Base-by-base conservation (phyloP, 2,797 vertebrate genomes). In the Cygnus olor region DNA sequence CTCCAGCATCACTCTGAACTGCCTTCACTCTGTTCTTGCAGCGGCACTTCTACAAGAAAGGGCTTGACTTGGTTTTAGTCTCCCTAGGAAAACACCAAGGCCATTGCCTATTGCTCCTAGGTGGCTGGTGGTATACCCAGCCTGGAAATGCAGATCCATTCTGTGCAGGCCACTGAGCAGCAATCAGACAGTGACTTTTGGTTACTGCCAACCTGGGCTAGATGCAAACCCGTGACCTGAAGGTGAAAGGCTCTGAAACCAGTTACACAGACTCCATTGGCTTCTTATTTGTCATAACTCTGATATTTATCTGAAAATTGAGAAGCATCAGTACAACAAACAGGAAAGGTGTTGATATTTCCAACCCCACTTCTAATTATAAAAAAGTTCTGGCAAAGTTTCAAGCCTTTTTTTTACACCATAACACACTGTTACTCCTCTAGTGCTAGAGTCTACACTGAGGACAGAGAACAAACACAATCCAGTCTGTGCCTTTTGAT, bases 281-380 rank as follows among this genome's bases (percentile, higher is more conserved):
- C 2, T 76, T 18, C 25, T 85, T 64, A 76, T 66, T 65, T 91
- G 47, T n/a, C 51, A 42, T 20, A 54, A 88, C 25, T 4, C 27
- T 18, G 58, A 27, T 58, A 94, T 72, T 92, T 91, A 96, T 95
- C 79, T 91, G 66, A 76, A 92, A 95, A 84, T 40, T 68, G 60
- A 88, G 90, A 96, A 58, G n/a, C 58, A 88, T 66, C 27, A 42
- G 66, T 63, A 93, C 36, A 84, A 84, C 42, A 89, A 78, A 95
- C 21, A 94, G 66, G 89, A 86, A 86, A 72, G 40, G 61, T 73
- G 79, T 70, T 94, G 68, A 51, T 87, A 95, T 88, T 95, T 96
- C 45, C 69, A 92, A 88, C 92, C 91, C 87, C 21, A 72, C 91
- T 96, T 92, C 96, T 96, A 97, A 96, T 97, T 95, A 90, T 56